Evolutionary conservation across 2,888 invertebrate species (phyloP).

Genomic region (Catocala fraxini): DNA sequence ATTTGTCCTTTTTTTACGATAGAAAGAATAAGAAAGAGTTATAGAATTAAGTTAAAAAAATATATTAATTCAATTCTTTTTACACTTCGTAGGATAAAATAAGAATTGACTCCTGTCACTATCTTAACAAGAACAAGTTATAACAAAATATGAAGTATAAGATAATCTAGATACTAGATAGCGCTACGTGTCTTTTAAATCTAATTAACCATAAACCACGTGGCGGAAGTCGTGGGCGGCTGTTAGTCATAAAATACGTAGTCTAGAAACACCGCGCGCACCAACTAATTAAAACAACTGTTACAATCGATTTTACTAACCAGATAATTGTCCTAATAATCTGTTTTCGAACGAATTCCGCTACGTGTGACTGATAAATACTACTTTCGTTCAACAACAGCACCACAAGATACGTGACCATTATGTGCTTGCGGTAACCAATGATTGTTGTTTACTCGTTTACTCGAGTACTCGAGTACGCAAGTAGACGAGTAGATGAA

Average conservation of each 20-base stretch:
- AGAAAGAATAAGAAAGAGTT: too few species aligned
- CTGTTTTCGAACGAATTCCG: constrained; percentile 32
- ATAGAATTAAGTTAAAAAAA: too few species aligned
- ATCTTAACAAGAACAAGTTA: too few species aligned
- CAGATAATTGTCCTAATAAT: constrained; percentile 39
- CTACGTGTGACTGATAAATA: constrained; percentile 44
- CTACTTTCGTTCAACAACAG: constrained; percentile 33
- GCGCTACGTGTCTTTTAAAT: too few species aligned
- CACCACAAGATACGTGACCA: constrained; percentile 52
- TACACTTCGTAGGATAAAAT: too few species aligned
- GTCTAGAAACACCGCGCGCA: neutral
- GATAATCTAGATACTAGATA: too few species aligned
- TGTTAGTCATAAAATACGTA: neutral
- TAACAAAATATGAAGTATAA: too few species aligned
- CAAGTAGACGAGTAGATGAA: constrained; percentile 42
- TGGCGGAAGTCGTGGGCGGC: too few species aligned
- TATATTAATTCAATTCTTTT: too few species aligned
- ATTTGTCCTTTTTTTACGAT: too few species aligned
- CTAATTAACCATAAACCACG: too few species aligned
- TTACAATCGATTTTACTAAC: constrained; percentile 15
- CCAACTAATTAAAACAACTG: constrained; percentile 18
- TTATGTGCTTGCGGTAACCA: constrained; percentile 55
- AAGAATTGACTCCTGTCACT: too few species aligned
- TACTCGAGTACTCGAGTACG: constrained; percentile 47
- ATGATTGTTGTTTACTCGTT: constrained; percentile 59